Base-by-base conservation (phyloP, 1,140 invertebrate genomes). In the Drosophila oshimai region DNA sequence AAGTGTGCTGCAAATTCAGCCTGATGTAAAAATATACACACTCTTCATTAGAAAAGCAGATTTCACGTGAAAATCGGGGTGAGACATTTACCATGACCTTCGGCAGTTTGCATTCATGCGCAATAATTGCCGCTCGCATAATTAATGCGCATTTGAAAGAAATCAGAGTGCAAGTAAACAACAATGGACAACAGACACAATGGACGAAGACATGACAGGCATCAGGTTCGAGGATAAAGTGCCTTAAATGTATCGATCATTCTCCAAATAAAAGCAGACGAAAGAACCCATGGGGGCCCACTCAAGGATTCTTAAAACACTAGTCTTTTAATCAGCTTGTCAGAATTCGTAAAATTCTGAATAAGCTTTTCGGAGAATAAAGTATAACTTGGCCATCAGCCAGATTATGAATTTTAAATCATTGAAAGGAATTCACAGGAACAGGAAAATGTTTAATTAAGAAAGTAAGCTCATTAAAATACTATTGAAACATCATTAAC, bases 101-200 rank as follows among this genome's bases (percentile, higher is more conserved):
- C 55, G 29, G 15, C 46, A 26, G 47, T 29, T 57, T 50, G 50
- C 47, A 83, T 58, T 73, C 47, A 54, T 69, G 73, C 73, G 69
- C 67, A 76, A 73, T 76, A 67, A 57, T 51, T 47, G 57, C 3
- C 44, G 36, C 12, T 39, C 37, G 37, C 36, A 53, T 83, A 69
- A 64, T 83, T 69, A 77, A 77, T 83, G 51, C 61, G 78, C 55
- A 77, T 61, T 71, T 72, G 51, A 53, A 49, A 45, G 41, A 46
- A 34, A 58, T n/a, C 22, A 36, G 6, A 62, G 53, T 53, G 15
- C 51, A 26, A 44, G 37, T 34, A 62, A 60, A 55, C 49, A 69
- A 69, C 49, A 69, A 67, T 67, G 20, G 45, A 41, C n/a, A n/a
- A n/a, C n/a, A n/a, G n/a, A n/a, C n/a, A n/a, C n/a, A 12, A 2